A percentile compares a stretch with the other conserved stretches of the same genome.
Conservation (phyloP, 2,797 vertebrate species). For the Hybognathus amarus region DNA sequence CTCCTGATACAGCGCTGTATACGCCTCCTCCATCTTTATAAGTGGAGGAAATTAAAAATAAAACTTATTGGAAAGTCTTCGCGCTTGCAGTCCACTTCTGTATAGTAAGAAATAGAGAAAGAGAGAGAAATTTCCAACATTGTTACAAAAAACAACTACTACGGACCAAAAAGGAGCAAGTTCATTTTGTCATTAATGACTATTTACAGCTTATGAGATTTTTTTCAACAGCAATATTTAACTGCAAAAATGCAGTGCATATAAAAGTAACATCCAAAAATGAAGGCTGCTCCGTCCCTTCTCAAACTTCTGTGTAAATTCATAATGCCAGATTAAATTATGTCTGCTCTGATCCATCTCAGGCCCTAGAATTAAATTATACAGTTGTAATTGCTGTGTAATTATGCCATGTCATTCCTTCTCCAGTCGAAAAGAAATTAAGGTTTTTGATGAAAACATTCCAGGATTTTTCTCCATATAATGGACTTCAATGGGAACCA, state of each 20-base stretch:
- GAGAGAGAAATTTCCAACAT: not conserved
- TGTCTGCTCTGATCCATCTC: not conserved
- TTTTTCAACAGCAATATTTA: not conserved
- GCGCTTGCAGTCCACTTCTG: not conserved
- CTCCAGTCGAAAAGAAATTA: no score
- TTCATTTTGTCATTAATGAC: not conserved
- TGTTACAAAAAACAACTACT: not conserved
- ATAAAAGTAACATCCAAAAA: not conserved
- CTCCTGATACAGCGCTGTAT: constrained; percentile 79
- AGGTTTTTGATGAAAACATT: no score
- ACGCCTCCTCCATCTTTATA: constrained; percentile 78
- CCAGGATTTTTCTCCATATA: no score
- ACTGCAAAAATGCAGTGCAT: not conserved
- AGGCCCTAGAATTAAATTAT: not conserved
- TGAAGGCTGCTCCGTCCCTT: no score
- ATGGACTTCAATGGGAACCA: no score
- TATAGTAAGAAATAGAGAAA: not conserved
- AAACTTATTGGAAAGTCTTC: not conserved
- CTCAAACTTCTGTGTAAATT: no score
- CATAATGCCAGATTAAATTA: not conserved
- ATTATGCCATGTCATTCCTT: no score
- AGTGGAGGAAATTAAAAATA: not conserved
- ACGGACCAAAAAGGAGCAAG: not conserved
- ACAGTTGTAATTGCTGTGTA: no score
- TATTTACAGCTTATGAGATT: not conserved